phyloP scores from a whole-genome alignment of 2,797 vertebrate genomes.

The Hyperoplus immaculatus region DNA sequence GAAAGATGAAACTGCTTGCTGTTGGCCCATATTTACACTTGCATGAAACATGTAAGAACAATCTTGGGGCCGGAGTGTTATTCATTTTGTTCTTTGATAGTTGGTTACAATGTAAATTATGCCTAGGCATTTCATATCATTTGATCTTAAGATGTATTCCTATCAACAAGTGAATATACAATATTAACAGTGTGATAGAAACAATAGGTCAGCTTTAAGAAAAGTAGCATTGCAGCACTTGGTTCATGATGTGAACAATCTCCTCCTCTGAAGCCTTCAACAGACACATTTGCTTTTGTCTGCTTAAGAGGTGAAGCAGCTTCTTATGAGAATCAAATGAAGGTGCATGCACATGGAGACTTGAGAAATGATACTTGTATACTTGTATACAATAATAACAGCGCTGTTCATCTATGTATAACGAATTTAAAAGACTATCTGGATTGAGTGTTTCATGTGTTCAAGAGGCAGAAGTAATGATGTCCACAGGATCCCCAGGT shows the following conservation, averaged over 20 bases:
- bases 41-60: not conserved
- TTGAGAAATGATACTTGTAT: not conserved
- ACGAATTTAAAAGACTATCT: not conserved
- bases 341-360: not conserved
- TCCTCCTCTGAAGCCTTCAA: not conserved
- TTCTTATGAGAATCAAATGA: constrained; percentile 2
- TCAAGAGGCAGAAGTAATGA: constrained; percentile 36
- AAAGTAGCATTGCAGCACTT: not conserved
- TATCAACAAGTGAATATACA: not conserved
- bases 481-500: not conserved
- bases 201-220: not conserved
- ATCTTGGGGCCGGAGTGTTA: not conserved
- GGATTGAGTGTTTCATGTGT: not conserved
- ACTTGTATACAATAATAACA: constrained; percentile 2
- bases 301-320: not conserved
- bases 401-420: not conserved
- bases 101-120: not conserved
- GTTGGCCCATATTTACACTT: not conserved
- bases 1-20: not conserved
- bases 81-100: not conserved
- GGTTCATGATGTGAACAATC: not conserved
- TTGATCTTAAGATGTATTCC: not conserved
- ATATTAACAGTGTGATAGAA: not conserved
- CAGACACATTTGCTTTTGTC: not conserved
- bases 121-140: not conserved